A percentile compares a stretch with the other conserved stretches of the same genome.
Conservation (phyloP, 2,888 invertebrate genomes). For the Agrotis puta region DNA sequence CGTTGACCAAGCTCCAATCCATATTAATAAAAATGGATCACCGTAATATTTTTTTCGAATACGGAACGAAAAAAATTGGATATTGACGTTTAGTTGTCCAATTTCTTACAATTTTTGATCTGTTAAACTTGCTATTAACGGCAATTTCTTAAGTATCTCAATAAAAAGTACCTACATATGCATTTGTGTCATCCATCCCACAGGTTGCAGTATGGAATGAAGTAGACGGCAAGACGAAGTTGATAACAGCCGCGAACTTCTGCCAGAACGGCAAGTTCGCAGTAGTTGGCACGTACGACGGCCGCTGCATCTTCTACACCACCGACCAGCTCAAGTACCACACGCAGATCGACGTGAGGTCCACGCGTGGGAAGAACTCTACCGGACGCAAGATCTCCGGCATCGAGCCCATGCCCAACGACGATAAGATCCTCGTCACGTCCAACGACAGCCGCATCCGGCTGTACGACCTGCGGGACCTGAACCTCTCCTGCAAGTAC, state of each 20-base stretch:
- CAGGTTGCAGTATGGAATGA: slow-evolving; percentile 99
- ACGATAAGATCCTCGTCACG: slow-evolving; percentile 98
- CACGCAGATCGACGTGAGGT: slow-evolving; percentile 98
- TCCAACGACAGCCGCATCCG: slow-evolving; percentile 99
- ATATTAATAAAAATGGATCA: too few species aligned
- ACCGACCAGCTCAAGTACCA: slow-evolving; percentile 99
- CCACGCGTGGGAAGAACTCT: slow-evolving; percentile 98
- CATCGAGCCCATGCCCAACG: slow-evolving; percentile 98
- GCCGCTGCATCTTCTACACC: slow-evolving; percentile 99
- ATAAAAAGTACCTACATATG: too few species aligned
- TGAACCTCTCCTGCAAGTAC: slow-evolving; percentile 98
- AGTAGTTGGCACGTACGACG: slow-evolving; percentile 99
- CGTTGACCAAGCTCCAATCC: too few species aligned
- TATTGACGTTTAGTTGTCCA: background rate
- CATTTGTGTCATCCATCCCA: background rate
- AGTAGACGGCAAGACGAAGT: slow-evolving; percentile 97
- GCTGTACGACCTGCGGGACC: slow-evolving; percentile 98
- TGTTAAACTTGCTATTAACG: too few species aligned
- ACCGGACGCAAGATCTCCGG: slow-evolving; percentile 99
- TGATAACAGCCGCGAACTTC: slow-evolving; percentile 99
- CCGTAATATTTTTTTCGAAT: too few species aligned
- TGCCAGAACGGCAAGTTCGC: slow-evolving; percentile 99
- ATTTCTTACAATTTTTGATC: too few species aligned
- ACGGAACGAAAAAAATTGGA: too few species aligned
- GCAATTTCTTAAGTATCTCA: too few species aligned